phyloP scores from a whole-genome alignment of 1,140 invertebrate species.

The Lasaia peninsularis region DNA sequence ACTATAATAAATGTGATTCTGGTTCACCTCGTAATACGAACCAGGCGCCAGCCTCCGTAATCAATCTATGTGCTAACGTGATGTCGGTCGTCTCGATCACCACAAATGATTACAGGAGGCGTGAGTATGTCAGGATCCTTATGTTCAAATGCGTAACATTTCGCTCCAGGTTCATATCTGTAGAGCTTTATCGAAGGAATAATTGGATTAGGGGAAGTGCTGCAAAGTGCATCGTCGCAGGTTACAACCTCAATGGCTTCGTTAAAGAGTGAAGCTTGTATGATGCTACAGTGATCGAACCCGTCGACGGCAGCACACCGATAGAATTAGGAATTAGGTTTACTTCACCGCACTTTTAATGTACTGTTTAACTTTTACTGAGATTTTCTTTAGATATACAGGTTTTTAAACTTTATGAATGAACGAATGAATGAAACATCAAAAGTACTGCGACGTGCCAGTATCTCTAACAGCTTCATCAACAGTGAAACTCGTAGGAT shows the following conservation, averaged over 20 bases:
- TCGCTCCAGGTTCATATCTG: background rate
- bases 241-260: constrained; percentile 56
- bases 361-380: too few relatives aligned
- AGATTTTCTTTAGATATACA: too few relatives aligned
- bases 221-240: constrained; percentile 14
- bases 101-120: background rate
- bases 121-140: background rate
- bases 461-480: too few relatives aligned
- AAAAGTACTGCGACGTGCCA: too few relatives aligned
- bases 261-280: constrained; percentile 47
- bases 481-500: too few relatives aligned
- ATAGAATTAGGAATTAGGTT: too few relatives aligned
- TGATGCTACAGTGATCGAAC: constrained; percentile 17
- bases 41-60: constrained; percentile 2
- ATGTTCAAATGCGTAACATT: background rate
- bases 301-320: too few relatives aligned
- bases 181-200: constrained; percentile 6
- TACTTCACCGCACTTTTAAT: background rate
- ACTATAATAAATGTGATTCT: too few relatives aligned
- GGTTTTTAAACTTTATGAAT: too few relatives aligned
- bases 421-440: too few relatives aligned
- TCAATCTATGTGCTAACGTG: too few relatives aligned
- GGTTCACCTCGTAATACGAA: background rate
- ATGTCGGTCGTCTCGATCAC: background rate
- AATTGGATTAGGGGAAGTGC: constrained; percentile 17